Evolutionary conservation across 1,140 invertebrate species (phyloP).

Genomic region (Drosophila mojavensis): DNA sequence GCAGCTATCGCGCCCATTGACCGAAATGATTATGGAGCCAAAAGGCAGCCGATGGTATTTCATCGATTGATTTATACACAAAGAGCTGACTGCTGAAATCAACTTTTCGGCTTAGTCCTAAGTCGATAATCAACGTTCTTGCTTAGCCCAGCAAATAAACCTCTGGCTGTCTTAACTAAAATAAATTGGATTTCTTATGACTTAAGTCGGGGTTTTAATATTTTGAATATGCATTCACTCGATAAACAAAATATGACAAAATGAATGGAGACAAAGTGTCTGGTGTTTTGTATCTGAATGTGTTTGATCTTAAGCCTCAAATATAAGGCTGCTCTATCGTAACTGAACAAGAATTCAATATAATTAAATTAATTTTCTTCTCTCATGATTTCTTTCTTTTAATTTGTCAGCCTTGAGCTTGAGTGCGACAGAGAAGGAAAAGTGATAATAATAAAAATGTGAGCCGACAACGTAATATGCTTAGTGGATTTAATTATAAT

Average conservation of each 20-base stretch:
- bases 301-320: too few species aligned
- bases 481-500: background rate
- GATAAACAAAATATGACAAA: too few species aligned
- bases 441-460: background rate
- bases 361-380: too few species aligned
- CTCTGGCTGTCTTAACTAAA: constrained; percentile 32
- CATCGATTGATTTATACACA: constrained; percentile 50
- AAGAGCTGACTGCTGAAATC: background rate
- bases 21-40: constrained; percentile 62
- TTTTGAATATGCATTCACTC: too few species aligned
- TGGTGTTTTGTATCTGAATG: too few species aligned
- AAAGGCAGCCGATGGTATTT: constrained; percentile 44
- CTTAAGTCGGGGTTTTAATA: too few species aligned
- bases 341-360: too few species aligned
- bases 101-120: constrained; percentile 57
- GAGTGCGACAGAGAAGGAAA: too few species aligned
- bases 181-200: constrained; percentile 38
- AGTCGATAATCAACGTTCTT: constrained; percentile 69
- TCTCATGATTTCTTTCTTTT: too few species aligned
- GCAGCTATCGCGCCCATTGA: constrained; percentile 46
- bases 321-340: too few species aligned
- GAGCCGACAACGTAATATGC: constrained; percentile 3
- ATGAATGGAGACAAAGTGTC: too few species aligned
- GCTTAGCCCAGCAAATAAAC: constrained; percentile 17
- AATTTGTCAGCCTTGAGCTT: too few species aligned